These are phyloP conservation scores for Nesometra sesokonis DNA, from an alignment of 35 echinoderm and acorn worm genomes.

Conservation along the genomic window DNA sequence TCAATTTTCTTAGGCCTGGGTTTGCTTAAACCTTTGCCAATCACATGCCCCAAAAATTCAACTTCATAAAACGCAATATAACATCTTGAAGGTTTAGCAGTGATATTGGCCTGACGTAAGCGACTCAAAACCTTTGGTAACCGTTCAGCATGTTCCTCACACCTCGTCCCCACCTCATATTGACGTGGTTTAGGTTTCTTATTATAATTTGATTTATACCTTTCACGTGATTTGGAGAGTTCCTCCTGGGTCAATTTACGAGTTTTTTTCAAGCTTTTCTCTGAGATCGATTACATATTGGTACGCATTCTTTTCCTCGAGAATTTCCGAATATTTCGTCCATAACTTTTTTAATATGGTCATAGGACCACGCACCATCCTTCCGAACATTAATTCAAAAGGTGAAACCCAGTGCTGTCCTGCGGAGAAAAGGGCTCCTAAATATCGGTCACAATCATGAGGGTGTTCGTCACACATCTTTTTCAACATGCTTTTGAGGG, in stretches of 20 bases:
- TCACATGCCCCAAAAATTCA: conserved; percentile 23
- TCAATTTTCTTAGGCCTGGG: conserved; percentile 16
- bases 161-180: conserved; percentile 1
- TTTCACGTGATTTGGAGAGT: conserved; percentile 6
- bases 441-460: too few species aligned
- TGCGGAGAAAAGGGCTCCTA: too few species aligned
- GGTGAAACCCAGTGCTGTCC: conserved; percentile 10
- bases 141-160: not conserved
- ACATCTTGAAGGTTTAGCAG: conserved; percentile 35
- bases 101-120: conserved; percentile 3
- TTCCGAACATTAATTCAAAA: conserved; percentile 14
- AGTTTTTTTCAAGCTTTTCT: conserved; percentile 24
- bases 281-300: conserved; percentile 43
- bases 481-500: too few species aligned
- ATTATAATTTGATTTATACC: conserved; percentile 19
- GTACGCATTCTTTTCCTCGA: conserved; percentile 29
- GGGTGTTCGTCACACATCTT: too few species aligned
- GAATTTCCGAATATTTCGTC: conserved; percentile 4
- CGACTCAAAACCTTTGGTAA: conserved; percentile 1
- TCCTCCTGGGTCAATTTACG: conserved; percentile 20
- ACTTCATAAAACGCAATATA: conserved; percentile 14
- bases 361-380: conserved; percentile 27
- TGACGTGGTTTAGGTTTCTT: conserved; percentile 13
- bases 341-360: conserved; percentile 15
- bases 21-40: conserved; percentile 1